A percentile compares a stretch with the other conserved stretches of the same genome.
These are phyloP conservation scores for Collichthys lucidus DNA, from an alignment of 2,113 vertebrate species.

Conservation along the genomic window DNA sequence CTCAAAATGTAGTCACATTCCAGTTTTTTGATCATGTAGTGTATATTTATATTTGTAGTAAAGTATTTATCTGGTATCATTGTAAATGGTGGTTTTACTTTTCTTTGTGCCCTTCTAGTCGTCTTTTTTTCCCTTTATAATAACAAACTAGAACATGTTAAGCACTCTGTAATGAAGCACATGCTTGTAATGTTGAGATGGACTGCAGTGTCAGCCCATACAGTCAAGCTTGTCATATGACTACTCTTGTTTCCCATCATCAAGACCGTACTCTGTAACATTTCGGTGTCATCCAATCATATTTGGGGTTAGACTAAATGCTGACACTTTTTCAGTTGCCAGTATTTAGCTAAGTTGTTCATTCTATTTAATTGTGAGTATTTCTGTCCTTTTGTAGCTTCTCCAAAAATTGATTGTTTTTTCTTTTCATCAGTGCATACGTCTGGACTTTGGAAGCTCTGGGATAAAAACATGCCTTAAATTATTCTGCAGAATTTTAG, in stretches of 20 bases:
- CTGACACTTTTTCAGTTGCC: neutral
- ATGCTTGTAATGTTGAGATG: neutral
- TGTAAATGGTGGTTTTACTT: constrained; percentile 52
- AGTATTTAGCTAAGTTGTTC: neutral
- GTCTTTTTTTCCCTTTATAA: neutral
- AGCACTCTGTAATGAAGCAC: constrained; percentile 11
- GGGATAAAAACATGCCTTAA: neutral
- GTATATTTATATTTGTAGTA: constrained; percentile 77
- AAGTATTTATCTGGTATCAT: constrained; percentile 62
- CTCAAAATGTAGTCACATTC: constrained; percentile 72
- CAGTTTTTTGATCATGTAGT: constrained; percentile 68
- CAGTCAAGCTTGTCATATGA: neutral
- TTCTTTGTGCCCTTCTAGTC: constrained; percentile 22
- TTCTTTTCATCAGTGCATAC: neutral
- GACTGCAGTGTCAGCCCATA: neutral
- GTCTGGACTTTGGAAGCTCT: neutral
- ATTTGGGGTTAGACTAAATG: constrained; percentile 22
- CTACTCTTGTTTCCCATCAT: neutral
- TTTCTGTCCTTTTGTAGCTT: neutral
- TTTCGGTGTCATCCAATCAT: neutral
- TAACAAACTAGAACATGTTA: neutral
- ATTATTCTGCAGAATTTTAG: neutral
- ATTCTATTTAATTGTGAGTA: neutral
- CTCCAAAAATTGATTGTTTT: neutral
- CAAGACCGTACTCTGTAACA: neutral